phyloP scores from a whole-genome alignment of 2,888 invertebrate genomes.

The Habrosyne pyritoides region DNA sequence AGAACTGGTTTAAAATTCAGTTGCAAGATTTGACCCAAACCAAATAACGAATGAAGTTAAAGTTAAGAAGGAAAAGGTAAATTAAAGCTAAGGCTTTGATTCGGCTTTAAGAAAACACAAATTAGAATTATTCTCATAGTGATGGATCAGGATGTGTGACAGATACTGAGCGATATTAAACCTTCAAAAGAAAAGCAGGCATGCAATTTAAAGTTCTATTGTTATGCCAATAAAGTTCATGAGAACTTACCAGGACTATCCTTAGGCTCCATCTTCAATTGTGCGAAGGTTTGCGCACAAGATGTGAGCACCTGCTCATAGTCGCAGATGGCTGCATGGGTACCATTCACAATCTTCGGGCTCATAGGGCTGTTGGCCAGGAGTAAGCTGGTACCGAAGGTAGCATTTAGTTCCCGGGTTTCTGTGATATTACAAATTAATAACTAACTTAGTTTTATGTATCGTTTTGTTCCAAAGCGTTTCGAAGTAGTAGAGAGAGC shows the following conservation, averaged over 20 bases:
- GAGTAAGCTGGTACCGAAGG: constrained; percentile 96
- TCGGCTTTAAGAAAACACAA: too few species aligned
- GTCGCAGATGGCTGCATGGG: constrained; percentile 95
- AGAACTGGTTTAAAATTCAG: too few species aligned
- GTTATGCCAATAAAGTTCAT: background rate
- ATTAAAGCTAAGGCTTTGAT: too few species aligned
- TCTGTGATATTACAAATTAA: constrained; percentile 78
- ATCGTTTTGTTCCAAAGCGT: too few species aligned
- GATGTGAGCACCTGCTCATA: constrained; percentile 89
- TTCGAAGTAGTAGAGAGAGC: too few species aligned
- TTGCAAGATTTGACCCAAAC: too few species aligned
- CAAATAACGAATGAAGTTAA: background rate
- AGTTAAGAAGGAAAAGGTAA: too few species aligned
- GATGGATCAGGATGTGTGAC: too few species aligned
- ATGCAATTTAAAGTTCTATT: constrained; percentile 5
- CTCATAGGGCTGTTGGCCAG: constrained; percentile 98
- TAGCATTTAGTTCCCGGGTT: constrained; percentile 91
- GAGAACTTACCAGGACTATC: constrained; percentile 88
- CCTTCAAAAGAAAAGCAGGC: background rate
- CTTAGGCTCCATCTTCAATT: constrained; percentile 88
- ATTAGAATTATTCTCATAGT: too few species aligned
- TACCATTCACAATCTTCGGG: constrained; percentile 97
- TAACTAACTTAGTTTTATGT: constrained; percentile 32
- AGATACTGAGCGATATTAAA: too few species aligned
- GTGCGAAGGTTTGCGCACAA: constrained; percentile 88